phyloP scores from a whole-genome alignment of 2,888 invertebrate species.

The Nephrotoma guestfalica region DNA sequence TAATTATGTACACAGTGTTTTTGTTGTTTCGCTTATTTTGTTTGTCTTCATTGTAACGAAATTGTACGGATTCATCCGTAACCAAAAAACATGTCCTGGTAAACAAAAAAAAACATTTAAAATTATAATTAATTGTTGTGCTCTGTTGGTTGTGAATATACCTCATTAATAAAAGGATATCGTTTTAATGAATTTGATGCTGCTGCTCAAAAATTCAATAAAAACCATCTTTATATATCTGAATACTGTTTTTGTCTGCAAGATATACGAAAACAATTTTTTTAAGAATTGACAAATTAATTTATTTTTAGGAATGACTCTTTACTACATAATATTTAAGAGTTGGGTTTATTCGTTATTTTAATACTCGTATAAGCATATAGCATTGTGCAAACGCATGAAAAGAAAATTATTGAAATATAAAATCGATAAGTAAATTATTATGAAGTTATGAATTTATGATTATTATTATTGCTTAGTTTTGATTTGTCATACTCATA shows the following conservation, averaged over 20 bases:
- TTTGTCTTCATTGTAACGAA: background rate
- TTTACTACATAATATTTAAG: background rate
- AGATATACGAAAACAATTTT: background rate
- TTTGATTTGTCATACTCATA: background rate
- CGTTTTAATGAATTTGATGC: background rate
- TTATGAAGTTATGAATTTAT: background rate
- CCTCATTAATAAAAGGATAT: background rate
- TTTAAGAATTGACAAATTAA: background rate
- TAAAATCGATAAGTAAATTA: background rate
- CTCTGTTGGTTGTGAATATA: background rate
- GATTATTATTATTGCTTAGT: background rate
- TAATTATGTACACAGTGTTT: background rate
- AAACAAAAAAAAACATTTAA: background rate
- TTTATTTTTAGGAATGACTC: background rate
- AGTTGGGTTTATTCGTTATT: background rate
- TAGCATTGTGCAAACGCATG: background rate
- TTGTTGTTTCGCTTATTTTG: background rate
- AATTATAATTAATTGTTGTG: background rate
- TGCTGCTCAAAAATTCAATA: background rate
- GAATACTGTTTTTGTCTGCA: background rate
- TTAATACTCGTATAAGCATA: background rate
- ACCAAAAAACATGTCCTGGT: background rate
- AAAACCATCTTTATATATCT: background rate
- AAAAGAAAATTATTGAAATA: background rate
- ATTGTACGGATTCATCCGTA: background rate